These are phyloP conservation scores for Potamarius usumacintae DNA, from an alignment of 2,113 vertebrate genomes.

Conservation along the genomic window DNA sequence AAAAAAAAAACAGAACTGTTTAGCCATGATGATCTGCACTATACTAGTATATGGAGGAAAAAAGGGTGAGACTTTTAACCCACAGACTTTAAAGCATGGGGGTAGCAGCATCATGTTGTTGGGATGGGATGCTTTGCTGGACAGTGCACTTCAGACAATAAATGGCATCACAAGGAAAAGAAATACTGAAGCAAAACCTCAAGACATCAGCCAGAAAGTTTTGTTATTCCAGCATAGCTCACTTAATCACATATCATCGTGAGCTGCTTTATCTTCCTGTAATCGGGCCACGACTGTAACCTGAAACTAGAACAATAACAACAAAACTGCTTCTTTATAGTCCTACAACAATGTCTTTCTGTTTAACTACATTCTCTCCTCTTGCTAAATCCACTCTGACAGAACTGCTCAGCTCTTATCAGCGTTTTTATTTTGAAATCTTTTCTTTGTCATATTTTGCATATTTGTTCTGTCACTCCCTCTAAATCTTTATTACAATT, in stretches of 20 bases:
- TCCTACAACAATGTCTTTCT: conserved; percentile 10
- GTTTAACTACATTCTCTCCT: neutral
- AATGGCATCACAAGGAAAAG: neutral
- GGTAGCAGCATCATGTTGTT: neutral
- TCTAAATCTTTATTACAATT: neutral
- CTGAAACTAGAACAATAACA: neutral
- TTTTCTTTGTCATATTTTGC: neutral
- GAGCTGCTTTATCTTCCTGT: conserved; percentile 6
- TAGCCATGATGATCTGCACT: neutral
- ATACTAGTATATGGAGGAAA: neutral
- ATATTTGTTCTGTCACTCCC: neutral
- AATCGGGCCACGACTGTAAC: neutral
- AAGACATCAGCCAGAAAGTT: neutral
- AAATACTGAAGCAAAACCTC: neutral
- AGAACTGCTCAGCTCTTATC: neutral
- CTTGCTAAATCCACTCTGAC: neutral
- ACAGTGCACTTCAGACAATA: neutral
- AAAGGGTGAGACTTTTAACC: neutral
- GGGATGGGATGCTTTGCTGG: neutral
- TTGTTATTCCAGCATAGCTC: neutral
- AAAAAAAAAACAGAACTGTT: neutral
- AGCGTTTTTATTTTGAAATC: neutral
- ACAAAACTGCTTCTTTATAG: neutral
- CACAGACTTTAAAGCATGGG: neutral
- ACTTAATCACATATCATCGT: neutral